A percentile compares a stretch with the other conserved stretches of the same genome.
Conservation (phyloP, 2,113 vertebrate genomes). For the Gymnogyps californianus region DNA sequence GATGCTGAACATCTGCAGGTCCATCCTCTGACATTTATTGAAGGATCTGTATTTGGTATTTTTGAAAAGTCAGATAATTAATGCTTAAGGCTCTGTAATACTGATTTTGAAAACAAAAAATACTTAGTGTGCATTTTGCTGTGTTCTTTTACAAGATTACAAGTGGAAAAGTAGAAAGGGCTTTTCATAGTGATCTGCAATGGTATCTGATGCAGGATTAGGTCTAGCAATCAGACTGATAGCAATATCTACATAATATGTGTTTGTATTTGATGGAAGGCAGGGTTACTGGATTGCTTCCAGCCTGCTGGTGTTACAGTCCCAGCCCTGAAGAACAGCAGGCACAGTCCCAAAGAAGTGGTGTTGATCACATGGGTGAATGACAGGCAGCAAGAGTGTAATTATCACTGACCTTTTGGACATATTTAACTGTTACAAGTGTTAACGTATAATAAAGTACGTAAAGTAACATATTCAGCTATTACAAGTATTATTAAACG, state of each 20-base stretch:
- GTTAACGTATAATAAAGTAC: neutral
- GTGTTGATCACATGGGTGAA: neutral
- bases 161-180: neutral
- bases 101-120: neutral
- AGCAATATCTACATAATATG: neutral
- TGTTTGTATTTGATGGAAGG: neutral
- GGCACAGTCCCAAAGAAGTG: neutral
- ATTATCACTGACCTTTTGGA: conserved; percentile 26
- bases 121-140: neutral
- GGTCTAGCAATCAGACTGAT: neutral
- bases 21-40: neutral
- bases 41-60: neutral
- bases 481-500: neutral
- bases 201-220: neutral
- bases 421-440: conserved; percentile 15
- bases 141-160: neutral
- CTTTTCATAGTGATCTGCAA: neutral
- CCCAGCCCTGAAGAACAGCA: neutral
- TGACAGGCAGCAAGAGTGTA: neutral
- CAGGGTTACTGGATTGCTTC: neutral
- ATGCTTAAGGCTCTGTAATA: neutral
- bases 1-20: neutral
- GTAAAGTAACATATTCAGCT: neutral
- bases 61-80: neutral
- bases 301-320: conserved; percentile 21